A percentile compares a stretch with the other conserved stretches of the same genome.
Evolutionary conservation across 2,797 vertebrate genomes (phyloP).

Genomic region (Artibeus lituratus): DNA sequence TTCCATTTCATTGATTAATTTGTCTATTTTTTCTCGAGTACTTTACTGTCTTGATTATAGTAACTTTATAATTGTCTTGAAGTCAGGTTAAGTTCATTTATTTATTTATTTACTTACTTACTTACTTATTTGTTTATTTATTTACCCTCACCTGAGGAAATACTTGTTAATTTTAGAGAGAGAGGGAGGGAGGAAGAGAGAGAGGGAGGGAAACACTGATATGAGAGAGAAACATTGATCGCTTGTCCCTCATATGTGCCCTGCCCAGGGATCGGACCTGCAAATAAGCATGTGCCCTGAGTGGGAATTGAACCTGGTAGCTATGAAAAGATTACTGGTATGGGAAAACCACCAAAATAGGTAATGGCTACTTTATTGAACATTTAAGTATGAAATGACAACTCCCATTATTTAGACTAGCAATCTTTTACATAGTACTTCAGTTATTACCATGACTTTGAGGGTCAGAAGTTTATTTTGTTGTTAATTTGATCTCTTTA

Average conservation of each 20-base stretch:
- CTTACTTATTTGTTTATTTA: too few relatives aligned
- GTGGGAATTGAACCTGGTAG: background rate
- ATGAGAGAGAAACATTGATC: too few relatives aligned
- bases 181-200: too few relatives aligned
- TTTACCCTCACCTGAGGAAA: too few relatives aligned
- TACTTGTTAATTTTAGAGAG: too few relatives aligned
- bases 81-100: too few relatives aligned
- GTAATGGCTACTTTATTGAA: background rate
- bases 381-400: background rate
- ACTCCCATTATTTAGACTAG: background rate
- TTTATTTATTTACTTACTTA: too few relatives aligned
- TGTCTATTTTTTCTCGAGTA: background rate
- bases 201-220: too few relatives aligned
- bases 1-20: background rate
- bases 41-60: background rate
- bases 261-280: too few relatives aligned
- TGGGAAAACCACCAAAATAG: background rate
- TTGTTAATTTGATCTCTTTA: constrained; percentile 36
- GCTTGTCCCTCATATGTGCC: too few relatives aligned
- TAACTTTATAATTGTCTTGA: background rate
- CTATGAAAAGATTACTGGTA: background rate
- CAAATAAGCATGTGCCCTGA: too few relatives aligned
- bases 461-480: background rate
- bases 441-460: background rate
- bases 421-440: background rate